Evolutionary conservation across 2,797 vertebrate genomes (phyloP).

Genomic region (Enteromius paludinosus): DNA sequence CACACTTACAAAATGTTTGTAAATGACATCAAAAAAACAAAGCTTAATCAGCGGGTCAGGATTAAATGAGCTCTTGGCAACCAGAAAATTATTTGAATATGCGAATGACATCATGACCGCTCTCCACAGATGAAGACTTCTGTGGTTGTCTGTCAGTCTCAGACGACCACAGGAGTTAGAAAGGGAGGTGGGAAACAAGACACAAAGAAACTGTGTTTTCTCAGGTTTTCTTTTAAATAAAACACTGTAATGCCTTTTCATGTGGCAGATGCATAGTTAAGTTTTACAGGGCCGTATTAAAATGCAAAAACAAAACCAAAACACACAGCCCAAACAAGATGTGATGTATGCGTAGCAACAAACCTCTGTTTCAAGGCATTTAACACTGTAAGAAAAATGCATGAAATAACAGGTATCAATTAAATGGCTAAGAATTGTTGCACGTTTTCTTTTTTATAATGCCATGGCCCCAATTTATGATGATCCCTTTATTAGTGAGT

Average conservation of each 20-base stretch:
- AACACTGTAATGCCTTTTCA: constrained; percentile 16
- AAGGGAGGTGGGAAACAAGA: constrained; percentile 2
- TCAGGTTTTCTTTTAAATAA: constrained; percentile 6
- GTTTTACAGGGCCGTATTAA: constrained; percentile 39
- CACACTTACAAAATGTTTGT: constrained; percentile 21
- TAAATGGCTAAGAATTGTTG: not conserved
- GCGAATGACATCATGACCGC: constrained; percentile 46
- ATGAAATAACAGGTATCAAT: not conserved
- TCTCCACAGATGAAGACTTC: not conserved
- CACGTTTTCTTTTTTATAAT: not conserved
- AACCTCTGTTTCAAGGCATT: not conserved
- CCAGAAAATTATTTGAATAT: constrained; percentile 19
- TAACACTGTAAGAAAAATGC: not conserved
- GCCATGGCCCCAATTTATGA: not conserved
- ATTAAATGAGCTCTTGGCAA: constrained; percentile 9
- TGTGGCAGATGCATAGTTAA: constrained; percentile 29
- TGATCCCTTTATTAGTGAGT: not conserved
- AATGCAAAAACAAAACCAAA: constrained; percentile 40
- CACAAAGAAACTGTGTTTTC: not conserved
- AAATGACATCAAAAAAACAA: constrained; percentile 29
- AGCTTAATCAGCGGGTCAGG: constrained; percentile 28
- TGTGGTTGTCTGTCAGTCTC: constrained; percentile 39
- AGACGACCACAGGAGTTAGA: constrained; percentile 3
- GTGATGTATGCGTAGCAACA: constrained; percentile 22
- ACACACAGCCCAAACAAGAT: constrained; percentile 12